phyloP scores from a whole-genome alignment of 2,888 invertebrate species.

The Drosophila cyrtoloma region DNA sequence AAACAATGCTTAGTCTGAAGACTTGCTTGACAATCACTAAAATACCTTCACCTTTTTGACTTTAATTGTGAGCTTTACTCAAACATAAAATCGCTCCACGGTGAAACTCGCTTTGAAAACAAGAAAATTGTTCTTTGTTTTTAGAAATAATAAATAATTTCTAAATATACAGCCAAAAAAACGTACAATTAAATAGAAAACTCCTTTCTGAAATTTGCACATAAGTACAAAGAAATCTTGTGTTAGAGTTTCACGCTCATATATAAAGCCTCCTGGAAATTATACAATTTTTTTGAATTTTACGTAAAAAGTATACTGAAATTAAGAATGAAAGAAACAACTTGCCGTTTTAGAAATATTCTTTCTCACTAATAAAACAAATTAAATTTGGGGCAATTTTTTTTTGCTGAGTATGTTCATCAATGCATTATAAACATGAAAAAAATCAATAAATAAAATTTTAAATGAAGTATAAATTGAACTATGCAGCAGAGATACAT shows the following conservation, averaged over 20 bases:
- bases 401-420: neutral
- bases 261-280: neutral
- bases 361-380: neutral
- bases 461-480: neutral
- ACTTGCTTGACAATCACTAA: neutral
- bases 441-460: neutral
- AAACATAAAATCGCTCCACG: neutral
- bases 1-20: neutral
- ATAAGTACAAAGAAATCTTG: neutral
- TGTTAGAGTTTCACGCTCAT: neutral
- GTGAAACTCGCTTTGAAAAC: neutral
- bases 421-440: neutral
- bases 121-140: neutral
- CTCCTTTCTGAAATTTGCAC: neutral
- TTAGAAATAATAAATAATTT: neutral
- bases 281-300: fast-evolving
- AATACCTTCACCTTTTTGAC: neutral
- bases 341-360: neutral
- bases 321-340: neutral
- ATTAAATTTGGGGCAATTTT: neutral
- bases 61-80: neutral
- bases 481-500: neutral
- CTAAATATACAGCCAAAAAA: neutral
- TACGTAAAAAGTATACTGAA: neutral
- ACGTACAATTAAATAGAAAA: neutral